Conservation (phyloP, 1,140 invertebrate genomes). For the Spodoptera litura region DNA sequence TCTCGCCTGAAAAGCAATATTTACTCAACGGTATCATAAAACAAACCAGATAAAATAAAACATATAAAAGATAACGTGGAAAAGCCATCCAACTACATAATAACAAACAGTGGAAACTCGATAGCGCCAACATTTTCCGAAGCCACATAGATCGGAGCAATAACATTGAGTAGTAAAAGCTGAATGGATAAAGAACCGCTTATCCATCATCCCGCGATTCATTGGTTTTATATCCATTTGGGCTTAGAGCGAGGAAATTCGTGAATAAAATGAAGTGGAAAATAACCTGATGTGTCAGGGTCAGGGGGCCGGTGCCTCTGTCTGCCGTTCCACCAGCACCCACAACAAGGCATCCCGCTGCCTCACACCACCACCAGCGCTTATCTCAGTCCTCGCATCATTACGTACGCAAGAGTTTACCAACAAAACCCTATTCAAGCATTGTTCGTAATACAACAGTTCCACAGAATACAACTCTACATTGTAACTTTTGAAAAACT, state of each 20-base stretch:
- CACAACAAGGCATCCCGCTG: conserved; percentile 77
- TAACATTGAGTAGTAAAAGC: conserved; percentile 12
- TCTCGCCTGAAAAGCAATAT: background rate
- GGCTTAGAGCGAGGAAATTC: conserved; percentile 42
- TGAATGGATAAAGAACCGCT: conserved; percentile 35
- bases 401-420: conserved; percentile 9
- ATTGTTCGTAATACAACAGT: conserved; percentile 11
- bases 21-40: conserved; percentile 2
- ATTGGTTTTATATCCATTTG: conserved; percentile 34
- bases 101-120: background rate
- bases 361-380: conserved; percentile 15
- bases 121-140: background rate
- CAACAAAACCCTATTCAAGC: conserved; percentile 10
- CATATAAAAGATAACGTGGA: conserved; percentile 10
- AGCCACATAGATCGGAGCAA: conserved; percentile 7
- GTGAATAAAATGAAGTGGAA: conserved; percentile 39
- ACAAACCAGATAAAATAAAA: conserved; percentile 12
- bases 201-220: conserved; percentile 37
- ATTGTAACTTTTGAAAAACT: conserved; percentile 9
- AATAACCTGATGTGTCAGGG: conserved; percentile 67
- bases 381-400: conserved; percentile 23
- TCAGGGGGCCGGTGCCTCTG: conserved; percentile 81
- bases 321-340: conserved; percentile 83
- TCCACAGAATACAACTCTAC: conserved; percentile 8
- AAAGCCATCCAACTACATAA: conserved; percentile 2